These are phyloP conservation scores for Sphenodon punctatus DNA, from an alignment of 2,797 vertebrate genomes.

Conservation along the genomic window DNA sequence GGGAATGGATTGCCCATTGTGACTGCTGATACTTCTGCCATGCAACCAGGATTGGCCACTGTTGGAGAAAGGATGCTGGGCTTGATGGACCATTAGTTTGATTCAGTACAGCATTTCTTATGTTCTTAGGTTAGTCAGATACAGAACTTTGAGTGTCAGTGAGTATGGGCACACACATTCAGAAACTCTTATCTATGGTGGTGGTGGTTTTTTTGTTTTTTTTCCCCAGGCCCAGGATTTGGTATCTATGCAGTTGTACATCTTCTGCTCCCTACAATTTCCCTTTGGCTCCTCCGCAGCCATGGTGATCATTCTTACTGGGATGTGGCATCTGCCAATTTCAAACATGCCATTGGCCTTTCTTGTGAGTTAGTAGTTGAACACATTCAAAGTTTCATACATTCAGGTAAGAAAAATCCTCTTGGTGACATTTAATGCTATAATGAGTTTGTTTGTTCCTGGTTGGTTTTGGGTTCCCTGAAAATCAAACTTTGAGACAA, in stretches of 20 bases:
- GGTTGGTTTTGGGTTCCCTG: too few relatives aligned
- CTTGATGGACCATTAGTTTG: too few relatives aligned
- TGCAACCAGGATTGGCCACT: too few relatives aligned
- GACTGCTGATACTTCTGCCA: too few relatives aligned
- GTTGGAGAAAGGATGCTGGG: too few relatives aligned
- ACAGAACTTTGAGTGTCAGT: neutral
- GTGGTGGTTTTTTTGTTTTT: constrained; percentile 42
- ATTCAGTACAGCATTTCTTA: too few relatives aligned
- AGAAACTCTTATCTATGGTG: neutral
- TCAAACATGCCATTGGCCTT: constrained; percentile 97
- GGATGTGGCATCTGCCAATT: constrained; percentile 93
- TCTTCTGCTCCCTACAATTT: constrained; percentile 95
- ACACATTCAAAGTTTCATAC: constrained; percentile 93
- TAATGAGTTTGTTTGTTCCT: too few relatives aligned
- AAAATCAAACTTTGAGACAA: neutral
- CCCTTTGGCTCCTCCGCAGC: constrained; percentile 93
- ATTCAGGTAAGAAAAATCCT: constrained; percentile 82
- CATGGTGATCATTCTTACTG: constrained; percentile 94
- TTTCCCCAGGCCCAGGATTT: constrained; percentile 88
- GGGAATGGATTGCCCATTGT: too few relatives aligned
- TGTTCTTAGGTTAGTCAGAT: too few relatives aligned
- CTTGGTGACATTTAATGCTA: neutral
- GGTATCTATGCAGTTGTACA: constrained; percentile 95
- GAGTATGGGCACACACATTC: neutral
- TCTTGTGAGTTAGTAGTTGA: constrained; percentile 97